Conservation (phyloP, 2,888 invertebrate genomes). For the Beris morrisii region DNA sequence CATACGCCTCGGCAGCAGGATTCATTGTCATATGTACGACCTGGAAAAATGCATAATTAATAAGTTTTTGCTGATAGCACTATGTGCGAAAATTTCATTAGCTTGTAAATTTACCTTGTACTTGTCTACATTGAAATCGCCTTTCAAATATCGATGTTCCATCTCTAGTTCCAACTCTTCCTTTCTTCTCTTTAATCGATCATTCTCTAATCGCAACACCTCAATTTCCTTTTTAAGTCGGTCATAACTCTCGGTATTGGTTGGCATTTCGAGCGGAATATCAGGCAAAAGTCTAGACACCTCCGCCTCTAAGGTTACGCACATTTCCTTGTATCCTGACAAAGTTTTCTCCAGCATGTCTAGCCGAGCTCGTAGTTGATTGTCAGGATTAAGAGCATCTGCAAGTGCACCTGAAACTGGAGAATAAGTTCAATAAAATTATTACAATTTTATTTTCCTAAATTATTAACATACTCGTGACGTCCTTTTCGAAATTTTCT, state of each 20-base stretch:
- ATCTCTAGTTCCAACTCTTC: slow-evolving; percentile 69
- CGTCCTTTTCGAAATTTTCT: slow-evolving; percentile 81
- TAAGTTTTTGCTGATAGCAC: too few species aligned
- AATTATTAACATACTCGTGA: slow-evolving; percentile 58
- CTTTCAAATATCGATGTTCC: slow-evolving; percentile 63
- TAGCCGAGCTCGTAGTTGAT: slow-evolving; percentile 64
- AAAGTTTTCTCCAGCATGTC: too few species aligned
- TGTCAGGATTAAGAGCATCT: slow-evolving; percentile 51
- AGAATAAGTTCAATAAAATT: slow-evolving; percentile 2
- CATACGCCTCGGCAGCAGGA: slow-evolving; percentile 71
- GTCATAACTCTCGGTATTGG: too few species aligned
- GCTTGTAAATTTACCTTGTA: slow-evolving; percentile 44
- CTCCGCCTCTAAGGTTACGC: too few species aligned
- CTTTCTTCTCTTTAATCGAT: slow-evolving; percentile 59
- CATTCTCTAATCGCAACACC: too few species aligned
- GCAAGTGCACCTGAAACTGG: slow-evolving; percentile 40
- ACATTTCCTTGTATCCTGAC: too few species aligned
- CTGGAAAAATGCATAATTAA: too few species aligned
- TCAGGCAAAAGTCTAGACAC: too few species aligned
- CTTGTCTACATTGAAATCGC: slow-evolving; percentile 58
- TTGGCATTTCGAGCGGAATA: too few species aligned
- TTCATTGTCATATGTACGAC: too few species aligned
- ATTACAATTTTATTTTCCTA: slow-evolving; percentile 43
- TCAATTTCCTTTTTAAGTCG: too few species aligned
- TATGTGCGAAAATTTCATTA: slow-evolving; percentile 45